These are phyloP conservation scores for Gortyna flavago DNA, from an alignment of 2,888 invertebrate genomes.

Conservation along the genomic window DNA sequence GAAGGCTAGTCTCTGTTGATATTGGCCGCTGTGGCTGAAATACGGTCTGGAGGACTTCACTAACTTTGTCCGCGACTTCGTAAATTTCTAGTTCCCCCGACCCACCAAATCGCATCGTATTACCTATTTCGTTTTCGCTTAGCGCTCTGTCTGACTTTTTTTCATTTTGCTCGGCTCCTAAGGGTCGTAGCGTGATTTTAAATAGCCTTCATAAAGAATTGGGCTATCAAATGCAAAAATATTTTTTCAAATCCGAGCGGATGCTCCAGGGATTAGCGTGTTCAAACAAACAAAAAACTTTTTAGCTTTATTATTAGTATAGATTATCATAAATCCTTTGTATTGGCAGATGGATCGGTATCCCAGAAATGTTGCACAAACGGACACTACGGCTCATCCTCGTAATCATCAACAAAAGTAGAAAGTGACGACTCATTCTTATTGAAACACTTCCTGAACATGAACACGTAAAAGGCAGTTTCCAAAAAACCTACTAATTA, in stretches of 20 bases:
- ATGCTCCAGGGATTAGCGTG: neutral
- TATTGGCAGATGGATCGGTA: neutral
- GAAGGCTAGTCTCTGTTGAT: no score
- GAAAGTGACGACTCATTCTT: neutral
- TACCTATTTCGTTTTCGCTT: no score
- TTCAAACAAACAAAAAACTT: neutral
- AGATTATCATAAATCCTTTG: neutral
- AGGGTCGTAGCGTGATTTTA: neutral
- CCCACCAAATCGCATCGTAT: neutral
- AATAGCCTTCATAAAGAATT: neutral
- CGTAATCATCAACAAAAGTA: neutral
- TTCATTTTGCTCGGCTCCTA: no score
- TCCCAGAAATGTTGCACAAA: neutral
- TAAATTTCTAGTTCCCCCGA: neutral
- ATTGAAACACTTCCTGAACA: neutral
- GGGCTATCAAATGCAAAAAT: neutral
- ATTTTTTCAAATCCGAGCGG: neutral
- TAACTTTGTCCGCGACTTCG: neutral
- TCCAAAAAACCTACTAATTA: constrained; percentile 4
- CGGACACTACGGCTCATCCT: neutral
- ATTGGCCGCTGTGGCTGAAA: no score
- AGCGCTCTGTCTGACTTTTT: no score
- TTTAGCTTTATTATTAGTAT: no score
- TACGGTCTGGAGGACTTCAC: no score
- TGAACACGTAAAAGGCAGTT: neutral